These are phyloP conservation scores for Delichon dasypus DNA, from an alignment of 2,797 vertebrate genomes.

Conservation along the genomic window DNA sequence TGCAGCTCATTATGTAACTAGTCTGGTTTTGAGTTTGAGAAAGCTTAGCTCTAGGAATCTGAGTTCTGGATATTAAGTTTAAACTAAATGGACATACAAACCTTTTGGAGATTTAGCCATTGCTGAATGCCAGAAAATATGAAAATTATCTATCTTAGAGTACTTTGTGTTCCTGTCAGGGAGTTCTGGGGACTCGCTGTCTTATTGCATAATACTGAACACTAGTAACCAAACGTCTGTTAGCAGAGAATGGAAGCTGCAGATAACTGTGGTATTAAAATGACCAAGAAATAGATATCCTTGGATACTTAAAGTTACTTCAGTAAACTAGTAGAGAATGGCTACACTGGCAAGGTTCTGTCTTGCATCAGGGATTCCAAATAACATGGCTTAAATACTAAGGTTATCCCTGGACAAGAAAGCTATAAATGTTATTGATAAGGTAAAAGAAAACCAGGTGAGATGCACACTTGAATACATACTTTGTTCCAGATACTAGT, in stretches of 20 bases:
- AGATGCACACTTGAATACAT: background rate
- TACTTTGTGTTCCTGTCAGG: slow-evolving; percentile 45
- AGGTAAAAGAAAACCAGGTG: background rate
- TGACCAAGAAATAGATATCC: background rate
- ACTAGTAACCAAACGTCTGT: slow-evolving; percentile 44
- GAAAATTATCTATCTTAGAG: slow-evolving; percentile 27
- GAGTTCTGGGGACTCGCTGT: slow-evolving; percentile 25
- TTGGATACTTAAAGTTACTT: background rate
- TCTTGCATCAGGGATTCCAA: slow-evolving; percentile 6
- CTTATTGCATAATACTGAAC: slow-evolving; percentile 46
- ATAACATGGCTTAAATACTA: background rate
- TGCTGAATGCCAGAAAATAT: slow-evolving; percentile 39
- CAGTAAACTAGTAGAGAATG: background rate
- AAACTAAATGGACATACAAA: background rate
- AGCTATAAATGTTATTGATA: background rate
- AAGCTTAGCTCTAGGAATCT: slow-evolving; percentile 39
- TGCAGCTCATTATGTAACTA: background rate
- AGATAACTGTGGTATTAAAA: background rate
- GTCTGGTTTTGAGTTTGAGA: background rate
- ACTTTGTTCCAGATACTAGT: background rate
- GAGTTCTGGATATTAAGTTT: background rate
- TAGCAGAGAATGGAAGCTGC: background rate
- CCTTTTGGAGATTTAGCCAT: slow-evolving; percentile 4
- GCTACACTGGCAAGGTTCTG: background rate
- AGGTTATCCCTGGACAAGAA: background rate